Percentiles rank a stretch among this genome's conserved stretches.
phyloP scores from a whole-genome alignment of 2,113 vertebrate species.

The Axis porcinus region DNA sequence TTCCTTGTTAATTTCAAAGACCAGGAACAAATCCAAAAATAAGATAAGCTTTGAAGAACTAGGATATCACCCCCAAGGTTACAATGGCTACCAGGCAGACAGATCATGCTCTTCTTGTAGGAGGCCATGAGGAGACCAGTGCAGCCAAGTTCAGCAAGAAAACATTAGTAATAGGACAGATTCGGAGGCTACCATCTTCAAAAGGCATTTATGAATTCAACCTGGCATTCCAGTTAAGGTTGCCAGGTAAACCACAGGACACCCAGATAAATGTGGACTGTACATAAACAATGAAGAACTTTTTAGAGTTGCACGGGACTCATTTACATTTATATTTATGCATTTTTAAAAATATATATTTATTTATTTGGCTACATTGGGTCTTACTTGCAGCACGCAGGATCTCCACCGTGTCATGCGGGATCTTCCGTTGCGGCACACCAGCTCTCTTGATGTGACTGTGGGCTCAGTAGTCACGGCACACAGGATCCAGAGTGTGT shows the following conservation, averaged over 20 bases:
- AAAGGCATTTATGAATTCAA: neutral
- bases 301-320: neutral
- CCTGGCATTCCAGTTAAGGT: neutral
- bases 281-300: neutral
- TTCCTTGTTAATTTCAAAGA: neutral
- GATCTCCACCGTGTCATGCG: neutral
- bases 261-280: neutral
- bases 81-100: neutral
- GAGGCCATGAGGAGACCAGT: neutral
- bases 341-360: neutral
- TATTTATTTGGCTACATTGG: neutral
- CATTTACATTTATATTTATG: neutral
- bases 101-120: neutral
- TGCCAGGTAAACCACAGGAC: neutral
- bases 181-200: neutral
- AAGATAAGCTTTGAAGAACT: neutral
- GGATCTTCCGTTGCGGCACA: accelerated
- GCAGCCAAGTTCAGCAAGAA: neutral
- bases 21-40: neutral
- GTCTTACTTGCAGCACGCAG: neutral
- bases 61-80: neutral
- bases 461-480: neutral
- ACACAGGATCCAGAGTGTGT: neutral
- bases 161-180: neutral
- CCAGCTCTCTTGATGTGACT: neutral